Evolutionary conservation across 1,140 invertebrate species (phyloP), one percentile per base, ranked within the genome.

Genomic region (Drosophila obscura): DNA sequence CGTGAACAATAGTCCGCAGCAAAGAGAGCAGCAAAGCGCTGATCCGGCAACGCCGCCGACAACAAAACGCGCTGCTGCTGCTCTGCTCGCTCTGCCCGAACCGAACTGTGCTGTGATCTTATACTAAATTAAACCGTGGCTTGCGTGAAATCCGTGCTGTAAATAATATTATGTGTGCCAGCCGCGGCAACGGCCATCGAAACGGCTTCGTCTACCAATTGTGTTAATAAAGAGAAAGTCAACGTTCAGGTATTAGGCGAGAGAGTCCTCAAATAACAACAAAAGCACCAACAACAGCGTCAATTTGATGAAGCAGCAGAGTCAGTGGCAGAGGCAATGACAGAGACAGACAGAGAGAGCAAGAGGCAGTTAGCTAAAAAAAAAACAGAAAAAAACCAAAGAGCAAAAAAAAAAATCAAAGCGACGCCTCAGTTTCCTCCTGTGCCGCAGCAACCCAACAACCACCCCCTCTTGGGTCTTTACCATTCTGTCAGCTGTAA

Each of bases 141-240:
- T 50, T 79, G 71, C 59, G 59, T 73, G 71, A 41, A 67, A 79
- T 78, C 48, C 59, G 64, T 50, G 19, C 39, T 62, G 56, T 65
- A 65, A 65, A 65, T 65, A 53, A 73, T 48, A 65, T 60, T 65
- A 50, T 52, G 19, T 41, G 43, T 41, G 41, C 22, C 31, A 41
- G 60, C 24, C 19, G 39, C 44, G 28, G 9, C 4, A 53, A 53
- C 16, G 16, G 51, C 57, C 2, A 41, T 26, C 35, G 28, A 26
- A 43, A 13, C 28, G 44, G 43, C 41, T 52, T 26, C 61, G 5
- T 24, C 9, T 24, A n/a, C 11, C 26, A 59, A 46, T 13, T 28
- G 39, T 60, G 55, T 56, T 28, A 45, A 35, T 58, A 66, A 75
- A 72, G 77, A 57, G 64, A 82, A 82, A 82, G 80, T 78, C 65